phyloP scores from a whole-genome alignment of 2,888 invertebrate genomes.

The Cataglyphis cursor region DNA sequence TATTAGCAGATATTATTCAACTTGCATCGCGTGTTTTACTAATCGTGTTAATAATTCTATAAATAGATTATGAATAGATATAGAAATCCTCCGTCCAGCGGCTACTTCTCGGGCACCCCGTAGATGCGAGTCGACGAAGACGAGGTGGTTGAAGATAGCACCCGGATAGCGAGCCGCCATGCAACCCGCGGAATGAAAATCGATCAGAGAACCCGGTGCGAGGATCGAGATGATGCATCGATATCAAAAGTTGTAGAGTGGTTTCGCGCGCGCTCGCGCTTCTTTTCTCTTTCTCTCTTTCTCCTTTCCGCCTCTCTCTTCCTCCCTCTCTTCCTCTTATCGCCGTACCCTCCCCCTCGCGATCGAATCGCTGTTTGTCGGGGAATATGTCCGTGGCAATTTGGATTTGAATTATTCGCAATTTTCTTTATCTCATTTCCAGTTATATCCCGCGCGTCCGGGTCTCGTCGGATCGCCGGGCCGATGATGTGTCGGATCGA shows the following conservation, averaged over 20 bases:
- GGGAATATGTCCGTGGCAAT: conserved; percentile 83
- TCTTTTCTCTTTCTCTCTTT: conserved; percentile 56
- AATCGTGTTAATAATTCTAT: conserved; percentile 4
- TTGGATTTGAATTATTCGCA: conserved; percentile 85
- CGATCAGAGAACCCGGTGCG: conserved; percentile 84
- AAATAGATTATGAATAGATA: neutral
- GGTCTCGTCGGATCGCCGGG: conserved; percentile 53
- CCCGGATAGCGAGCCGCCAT: conserved; percentile 82
- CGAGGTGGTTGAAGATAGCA: conserved; percentile 83
- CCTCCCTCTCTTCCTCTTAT: conserved; percentile 34
- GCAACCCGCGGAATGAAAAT: conserved; percentile 86
- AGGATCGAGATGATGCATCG: conserved; percentile 86
- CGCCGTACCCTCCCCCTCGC: conserved; percentile 63
- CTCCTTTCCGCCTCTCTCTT: conserved; percentile 38
- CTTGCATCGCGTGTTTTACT: neutral
- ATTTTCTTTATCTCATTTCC: conserved; percentile 83
- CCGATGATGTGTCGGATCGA: conserved; percentile 67
- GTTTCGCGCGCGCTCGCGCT: conserved; percentile 81
- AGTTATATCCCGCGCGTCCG: conserved; percentile 61
- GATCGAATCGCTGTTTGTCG: conserved; percentile 79
- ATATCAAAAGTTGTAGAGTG: conserved; percentile 86
- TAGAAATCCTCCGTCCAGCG: conserved; percentile 19
- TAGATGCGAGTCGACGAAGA: conserved; percentile 76
- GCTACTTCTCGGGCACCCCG: conserved; percentile 77
- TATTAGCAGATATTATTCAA: neutral